These are phyloP conservation scores for Cataglyphis rosenhaueri DNA, from an alignment of 2,888 invertebrate genomes.

Conservation along the genomic window DNA sequence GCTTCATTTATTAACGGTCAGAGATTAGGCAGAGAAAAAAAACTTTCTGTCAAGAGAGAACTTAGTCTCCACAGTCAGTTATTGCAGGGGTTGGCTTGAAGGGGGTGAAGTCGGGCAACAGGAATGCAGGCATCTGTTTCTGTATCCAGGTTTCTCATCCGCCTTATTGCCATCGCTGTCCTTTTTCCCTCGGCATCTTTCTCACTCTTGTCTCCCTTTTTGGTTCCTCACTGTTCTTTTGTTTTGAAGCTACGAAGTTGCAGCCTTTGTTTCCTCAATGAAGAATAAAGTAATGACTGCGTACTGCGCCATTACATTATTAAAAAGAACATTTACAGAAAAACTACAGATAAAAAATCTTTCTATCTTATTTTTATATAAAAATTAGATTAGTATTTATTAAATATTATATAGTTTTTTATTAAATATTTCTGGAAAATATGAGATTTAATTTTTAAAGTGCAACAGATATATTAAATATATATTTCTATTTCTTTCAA, in stretches of 20 bases:
- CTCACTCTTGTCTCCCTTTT: constrained; percentile 24
- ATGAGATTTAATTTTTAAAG: not conserved
- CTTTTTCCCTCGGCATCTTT: constrained; percentile 57
- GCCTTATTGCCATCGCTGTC: constrained; percentile 78
- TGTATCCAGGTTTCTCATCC: constrained; percentile 82
- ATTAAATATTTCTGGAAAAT: not conserved
- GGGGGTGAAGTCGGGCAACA: constrained; percentile 75
- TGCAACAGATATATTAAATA: not conserved
- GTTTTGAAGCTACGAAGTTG: constrained; percentile 45
- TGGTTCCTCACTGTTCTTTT: constrained; percentile 39
- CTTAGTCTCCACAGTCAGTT: constrained; percentile 48
- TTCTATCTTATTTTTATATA: not conserved
- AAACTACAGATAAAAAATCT: not conserved
- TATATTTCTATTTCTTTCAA: not conserved
- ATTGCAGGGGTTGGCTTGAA: constrained; percentile 74
- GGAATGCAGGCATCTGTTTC: constrained; percentile 81
- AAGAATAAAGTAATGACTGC: constrained; percentile 29
- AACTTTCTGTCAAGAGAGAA: constrained; percentile 52
- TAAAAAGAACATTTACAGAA: constrained; percentile 20
- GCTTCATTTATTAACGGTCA: constrained; percentile 49
- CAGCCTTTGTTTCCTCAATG: constrained; percentile 43
- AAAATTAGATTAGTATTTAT: no score
- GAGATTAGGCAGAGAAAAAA: constrained; percentile 60
- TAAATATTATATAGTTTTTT: not conserved
- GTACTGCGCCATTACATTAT: constrained; percentile 41